A percentile compares a stretch with the other conserved stretches of the same genome.
Conservation (phyloP, 2,113 vertebrate species). For the Myrmophylax atrothorax region DNA sequence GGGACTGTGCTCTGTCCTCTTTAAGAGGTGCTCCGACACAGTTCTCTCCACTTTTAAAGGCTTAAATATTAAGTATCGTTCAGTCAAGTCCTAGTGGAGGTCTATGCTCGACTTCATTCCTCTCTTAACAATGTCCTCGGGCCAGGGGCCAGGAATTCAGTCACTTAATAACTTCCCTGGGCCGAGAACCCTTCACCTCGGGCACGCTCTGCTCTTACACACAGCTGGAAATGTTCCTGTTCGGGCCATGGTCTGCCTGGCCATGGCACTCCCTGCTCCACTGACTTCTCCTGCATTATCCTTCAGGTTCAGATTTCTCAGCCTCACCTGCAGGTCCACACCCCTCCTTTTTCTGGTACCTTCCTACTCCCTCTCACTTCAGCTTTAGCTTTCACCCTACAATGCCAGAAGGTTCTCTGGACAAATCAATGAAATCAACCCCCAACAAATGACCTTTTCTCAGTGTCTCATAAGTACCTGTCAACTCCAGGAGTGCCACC, state of each 20-base stretch:
- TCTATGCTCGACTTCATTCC: neutral
- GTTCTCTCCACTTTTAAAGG: neutral
- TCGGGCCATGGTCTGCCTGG: neutral
- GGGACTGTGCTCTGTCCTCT: neutral
- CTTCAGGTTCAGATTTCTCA: neutral
- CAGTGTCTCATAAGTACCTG: conserved; percentile 46
- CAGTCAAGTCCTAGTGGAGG: neutral
- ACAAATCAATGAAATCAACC: conserved; percentile 29
- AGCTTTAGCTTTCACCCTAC: neutral
- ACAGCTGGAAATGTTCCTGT: neutral
- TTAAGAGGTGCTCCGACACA: neutral
- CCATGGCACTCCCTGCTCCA: neutral
- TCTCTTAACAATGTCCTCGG: conserved; percentile 4
- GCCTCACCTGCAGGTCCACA: neutral
- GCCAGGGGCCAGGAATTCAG: conserved; percentile 25
- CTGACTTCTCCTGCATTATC: neutral
- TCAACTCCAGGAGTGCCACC: conserved; percentile 44
- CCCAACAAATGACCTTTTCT: conserved; percentile 53
- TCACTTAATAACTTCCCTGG: neutral
- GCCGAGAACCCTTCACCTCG: neutral
- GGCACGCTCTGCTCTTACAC: neutral
- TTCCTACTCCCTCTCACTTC: neutral
- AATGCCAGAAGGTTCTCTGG: neutral
- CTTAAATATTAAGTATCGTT: conserved; percentile 31
- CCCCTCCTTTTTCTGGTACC: neutral